phyloP scores from a whole-genome alignment of 2,888 invertebrate species.

The Idaea biselata region DNA sequence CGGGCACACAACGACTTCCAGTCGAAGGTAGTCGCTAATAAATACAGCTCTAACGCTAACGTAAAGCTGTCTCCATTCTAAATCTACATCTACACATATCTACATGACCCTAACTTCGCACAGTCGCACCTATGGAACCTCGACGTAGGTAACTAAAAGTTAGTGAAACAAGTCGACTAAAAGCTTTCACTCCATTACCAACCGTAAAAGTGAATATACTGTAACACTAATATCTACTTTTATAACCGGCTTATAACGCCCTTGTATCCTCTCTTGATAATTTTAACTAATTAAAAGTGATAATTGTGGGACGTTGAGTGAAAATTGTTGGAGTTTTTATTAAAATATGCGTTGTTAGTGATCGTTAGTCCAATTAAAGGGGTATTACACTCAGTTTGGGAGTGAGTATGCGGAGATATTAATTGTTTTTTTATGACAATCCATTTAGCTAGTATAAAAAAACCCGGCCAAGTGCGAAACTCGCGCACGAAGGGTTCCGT shows the following conservation, averaged over 20 bases:
- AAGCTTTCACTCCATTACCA: slow-evolving; percentile 28
- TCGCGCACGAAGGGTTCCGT: no score
- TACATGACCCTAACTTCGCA: not conserved
- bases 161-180: slow-evolving; percentile 4
- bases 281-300: slow-evolving; percentile 29
- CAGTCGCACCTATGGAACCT: not conserved
- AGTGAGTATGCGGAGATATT: not conserved
- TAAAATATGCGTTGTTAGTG: not conserved
- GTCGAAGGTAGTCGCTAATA: not conserved
- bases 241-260: slow-evolving; percentile 17
- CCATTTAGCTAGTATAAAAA: no score
- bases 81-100: not conserved
- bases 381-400: not conserved
- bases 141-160: slow-evolving; percentile 1
- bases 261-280: slow-evolving; percentile 22
- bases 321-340: slow-evolving; percentile 1
- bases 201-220: slow-evolving; percentile 30
- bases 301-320: slow-evolving; percentile 16
- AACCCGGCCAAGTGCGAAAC: no score
- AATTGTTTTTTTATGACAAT: no score
- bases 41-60: not conserved
- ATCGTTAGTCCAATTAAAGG: not conserved
- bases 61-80: not conserved
- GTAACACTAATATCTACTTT: slow-evolving; percentile 29
- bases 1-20: no score